A percentile compares a stretch with the other conserved stretches of the same genome.
phyloP scores from a whole-genome alignment of 1,140 invertebrate species.

The Spodoptera litura region DNA sequence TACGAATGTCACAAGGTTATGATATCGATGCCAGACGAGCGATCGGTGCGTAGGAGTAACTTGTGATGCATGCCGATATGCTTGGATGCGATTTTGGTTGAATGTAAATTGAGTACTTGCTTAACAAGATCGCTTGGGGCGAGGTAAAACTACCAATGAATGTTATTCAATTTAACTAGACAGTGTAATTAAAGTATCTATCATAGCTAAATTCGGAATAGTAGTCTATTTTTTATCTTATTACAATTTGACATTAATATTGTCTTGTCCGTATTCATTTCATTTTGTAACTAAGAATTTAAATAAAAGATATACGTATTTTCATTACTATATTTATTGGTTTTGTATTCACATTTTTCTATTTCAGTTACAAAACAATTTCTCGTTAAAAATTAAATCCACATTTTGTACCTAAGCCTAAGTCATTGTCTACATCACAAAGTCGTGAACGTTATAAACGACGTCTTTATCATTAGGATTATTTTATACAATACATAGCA shows the following conservation, averaged over 20 bases:
- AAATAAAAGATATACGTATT: slow-evolving; percentile 34
- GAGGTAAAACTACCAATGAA: background rate
- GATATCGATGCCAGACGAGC: slow-evolving; percentile 76
- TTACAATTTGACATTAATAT: background rate
- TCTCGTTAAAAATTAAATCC: slow-evolving; percentile 76
- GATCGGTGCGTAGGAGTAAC: slow-evolving; percentile 52
- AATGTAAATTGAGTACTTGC: slow-evolving; percentile 34
- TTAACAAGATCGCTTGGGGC: slow-evolving; percentile 6
- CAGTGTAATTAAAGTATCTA: background rate
- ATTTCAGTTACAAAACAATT: slow-evolving; percentile 84
- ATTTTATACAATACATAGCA: slow-evolving; percentile 46
- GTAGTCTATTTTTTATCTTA: background rate
- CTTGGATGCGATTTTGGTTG: slow-evolving; percentile 40
- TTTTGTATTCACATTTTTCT: slow-evolving; percentile 83
- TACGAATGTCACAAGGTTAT: slow-evolving; percentile 84
- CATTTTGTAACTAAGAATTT: background rate
- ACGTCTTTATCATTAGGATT: slow-evolving; percentile 36
- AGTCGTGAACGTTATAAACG: slow-evolving; percentile 48
- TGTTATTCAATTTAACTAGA: slow-evolving; percentile 17
- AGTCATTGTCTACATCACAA: slow-evolving; percentile 80
- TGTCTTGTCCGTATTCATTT: background rate
- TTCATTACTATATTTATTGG: slow-evolving; percentile 81
- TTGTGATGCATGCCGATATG: slow-evolving; percentile 28
- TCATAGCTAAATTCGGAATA: background rate
- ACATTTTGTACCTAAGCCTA: slow-evolving; percentile 79